Conservation (phyloP, 2,888 invertebrate species). For the Lochmaea crataegi region DNA sequence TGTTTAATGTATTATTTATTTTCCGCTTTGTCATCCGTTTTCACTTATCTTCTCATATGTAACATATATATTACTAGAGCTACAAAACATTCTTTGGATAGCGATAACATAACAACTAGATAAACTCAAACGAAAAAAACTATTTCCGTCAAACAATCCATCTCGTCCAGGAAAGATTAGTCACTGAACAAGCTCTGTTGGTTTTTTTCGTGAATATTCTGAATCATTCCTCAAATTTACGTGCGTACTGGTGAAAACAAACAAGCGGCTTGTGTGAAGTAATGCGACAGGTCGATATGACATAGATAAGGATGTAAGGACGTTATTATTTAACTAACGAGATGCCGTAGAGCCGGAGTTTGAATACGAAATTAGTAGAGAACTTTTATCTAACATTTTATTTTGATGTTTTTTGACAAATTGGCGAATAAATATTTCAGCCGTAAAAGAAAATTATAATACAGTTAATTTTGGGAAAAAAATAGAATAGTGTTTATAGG, state of each 20-base stretch:
- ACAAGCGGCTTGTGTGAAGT: slow-evolving; percentile 53
- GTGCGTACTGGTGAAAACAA: slow-evolving; percentile 47
- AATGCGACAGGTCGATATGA: slow-evolving; percentile 49
- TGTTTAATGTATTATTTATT: not conserved
- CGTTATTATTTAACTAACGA: slow-evolving; percentile 52
- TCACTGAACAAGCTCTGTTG: slow-evolving; percentile 35
- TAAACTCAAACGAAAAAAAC: slow-evolving; percentile 19
- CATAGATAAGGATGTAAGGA: slow-evolving; percentile 45
- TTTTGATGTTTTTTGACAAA: not conserved
- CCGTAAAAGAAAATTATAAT: slow-evolving; percentile 1
- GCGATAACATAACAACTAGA: slow-evolving; percentile 20
- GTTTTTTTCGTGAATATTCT: slow-evolving; percentile 49
- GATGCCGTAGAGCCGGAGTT: slow-evolving; percentile 46
- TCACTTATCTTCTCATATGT: not conserved
- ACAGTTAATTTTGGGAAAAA: too few relatives aligned
- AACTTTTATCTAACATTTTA: not conserved
- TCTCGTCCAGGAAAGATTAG: slow-evolving; percentile 36
- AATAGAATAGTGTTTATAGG: too few relatives aligned
- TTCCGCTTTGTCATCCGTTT: not conserved
- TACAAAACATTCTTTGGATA: slow-evolving; percentile 19
- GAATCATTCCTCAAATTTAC: slow-evolving; percentile 56
- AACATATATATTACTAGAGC: not conserved
- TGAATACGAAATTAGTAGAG: slow-evolving; percentile 51
- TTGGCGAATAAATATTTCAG: not conserved
- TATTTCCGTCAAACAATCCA: slow-evolving; percentile 31